Percentiles rank a stretch among this genome's conserved stretches.
These are phyloP conservation scores for Fulica atra DNA, from an alignment of 2,113 vertebrate species.

Conservation along the genomic window DNA sequence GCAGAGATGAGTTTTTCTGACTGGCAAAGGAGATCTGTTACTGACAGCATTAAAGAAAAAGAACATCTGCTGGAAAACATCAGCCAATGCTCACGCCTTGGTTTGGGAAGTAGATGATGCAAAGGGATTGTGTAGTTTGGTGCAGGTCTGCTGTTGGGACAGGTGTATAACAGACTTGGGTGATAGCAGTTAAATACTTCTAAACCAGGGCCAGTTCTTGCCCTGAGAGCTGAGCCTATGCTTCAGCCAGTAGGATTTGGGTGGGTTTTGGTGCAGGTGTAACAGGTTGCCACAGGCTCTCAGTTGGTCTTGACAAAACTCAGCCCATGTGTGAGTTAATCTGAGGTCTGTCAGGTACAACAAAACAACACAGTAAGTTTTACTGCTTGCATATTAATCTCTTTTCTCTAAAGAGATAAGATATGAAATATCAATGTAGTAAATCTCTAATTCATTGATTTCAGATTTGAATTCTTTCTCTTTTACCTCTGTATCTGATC, in stretches of 20 bases:
- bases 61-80: not conserved
- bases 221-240: not conserved
- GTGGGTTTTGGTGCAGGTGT: not conserved
- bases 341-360: not conserved
- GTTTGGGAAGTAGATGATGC: not conserved
- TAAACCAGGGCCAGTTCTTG: not conserved
- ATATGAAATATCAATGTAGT: slow-evolving; percentile 1
- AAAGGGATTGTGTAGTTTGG: not conserved
- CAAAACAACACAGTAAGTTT: not conserved
- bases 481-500: slow-evolving; percentile 4
- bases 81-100: not conserved
- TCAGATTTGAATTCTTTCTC: not conserved
- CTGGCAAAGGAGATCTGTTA: not conserved
- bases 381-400: not conserved
- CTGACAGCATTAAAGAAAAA: not conserved
- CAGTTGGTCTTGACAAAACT: not conserved
- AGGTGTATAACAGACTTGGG: not conserved
- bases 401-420: not conserved
- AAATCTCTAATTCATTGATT: slow-evolving; percentile 52
- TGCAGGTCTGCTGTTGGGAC: not conserved
- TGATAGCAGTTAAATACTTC: not conserved
- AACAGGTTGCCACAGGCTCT: fast-evolving
- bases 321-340: not conserved
- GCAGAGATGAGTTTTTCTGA: not conserved
- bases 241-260: not conserved